Evolutionary conservation across 2,797 vertebrate genomes (phyloP).

Genomic region (Coracias cyanogaster): DNA sequence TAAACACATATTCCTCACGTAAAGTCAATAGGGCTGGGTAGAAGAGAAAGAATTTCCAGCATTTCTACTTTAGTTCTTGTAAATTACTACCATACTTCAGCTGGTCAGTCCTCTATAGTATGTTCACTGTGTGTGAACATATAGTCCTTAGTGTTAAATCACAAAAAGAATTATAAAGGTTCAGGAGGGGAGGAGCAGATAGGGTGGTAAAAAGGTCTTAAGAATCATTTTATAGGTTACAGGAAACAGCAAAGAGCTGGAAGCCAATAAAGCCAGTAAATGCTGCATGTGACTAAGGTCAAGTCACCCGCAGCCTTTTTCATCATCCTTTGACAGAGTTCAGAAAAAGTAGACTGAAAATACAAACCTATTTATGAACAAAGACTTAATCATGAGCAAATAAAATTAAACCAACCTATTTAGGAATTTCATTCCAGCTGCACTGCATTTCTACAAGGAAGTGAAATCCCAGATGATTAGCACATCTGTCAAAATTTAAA

Average conservation of each 20-base stretch:
- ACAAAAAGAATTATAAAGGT: not conserved
- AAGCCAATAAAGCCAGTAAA: not conserved
- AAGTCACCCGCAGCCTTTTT: not conserved
- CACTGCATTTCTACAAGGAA: not conserved
- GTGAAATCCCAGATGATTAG: not conserved
- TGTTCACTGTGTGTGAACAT: not conserved
- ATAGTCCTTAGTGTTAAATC: not conserved
- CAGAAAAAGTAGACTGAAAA: not conserved
- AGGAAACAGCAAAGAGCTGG: not conserved
- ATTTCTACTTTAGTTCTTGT: not conserved
- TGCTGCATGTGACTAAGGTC: not conserved
- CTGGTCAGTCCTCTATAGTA: not conserved
- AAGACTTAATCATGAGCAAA: not conserved
- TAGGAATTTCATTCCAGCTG: not conserved
- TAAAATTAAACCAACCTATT: not conserved
- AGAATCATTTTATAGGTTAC: not conserved
- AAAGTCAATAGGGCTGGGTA: not conserved
- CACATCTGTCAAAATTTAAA: not conserved
- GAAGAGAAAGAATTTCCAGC: not conserved
- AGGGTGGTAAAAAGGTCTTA: not conserved
- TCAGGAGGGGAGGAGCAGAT: accelerated
- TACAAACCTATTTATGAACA: not conserved
- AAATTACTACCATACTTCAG: not conserved
- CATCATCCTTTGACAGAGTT: not conserved
- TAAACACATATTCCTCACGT: not conserved